Base-by-base conservation (phyloP, 1,140 invertebrate genomes). In the Pissodes strobi region DNA sequence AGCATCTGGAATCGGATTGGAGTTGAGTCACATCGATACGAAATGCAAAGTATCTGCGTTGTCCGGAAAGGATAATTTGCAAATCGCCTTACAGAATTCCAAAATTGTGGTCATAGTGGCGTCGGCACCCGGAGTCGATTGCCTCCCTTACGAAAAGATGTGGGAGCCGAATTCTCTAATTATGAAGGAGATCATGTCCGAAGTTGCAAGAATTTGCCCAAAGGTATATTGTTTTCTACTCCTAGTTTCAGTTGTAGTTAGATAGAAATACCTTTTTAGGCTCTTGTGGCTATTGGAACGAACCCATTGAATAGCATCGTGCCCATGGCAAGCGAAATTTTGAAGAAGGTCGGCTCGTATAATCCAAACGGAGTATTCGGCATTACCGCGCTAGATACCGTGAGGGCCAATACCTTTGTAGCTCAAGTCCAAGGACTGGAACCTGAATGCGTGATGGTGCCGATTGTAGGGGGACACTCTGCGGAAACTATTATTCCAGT, bases 391-490 rank as follows among this genome's bases (percentile, higher is more conserved):
- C 76, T 92, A 9, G 87, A 92, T 78, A 84, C 87, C 59, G 88
- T 92, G 15, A 79, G 90, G 71, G 87, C 91, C 1, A 92, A 91
- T 75, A 87, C 85, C 6, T 90, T 92, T 21, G 76, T 83, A 0
- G 83, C 84, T 0, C 78, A 84, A 41, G 77, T 82, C 41, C 70
- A 85, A 1, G 74, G 79, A 0, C 69, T 89, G 2, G 83, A 86
- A 37, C 87, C 90, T 0, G 82, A 85, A 71, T 83, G 85, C 60
- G 87, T 91, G 0, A 79, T 84, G 38, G 86, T 92, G 4, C 92
- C 92, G 0, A 88, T 95, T 0, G 84, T 95, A 62, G 92, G 92
- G n/a, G 93, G 92, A 30, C 86, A 90, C 72, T 87, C 88, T 27
- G 84, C 88, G 2, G 79, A 84, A 21, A 94, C 91, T 0, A 91